phyloP scores from a whole-genome alignment of 1,140 invertebrate species.

The Meloidogyne floridensis region DNA sequence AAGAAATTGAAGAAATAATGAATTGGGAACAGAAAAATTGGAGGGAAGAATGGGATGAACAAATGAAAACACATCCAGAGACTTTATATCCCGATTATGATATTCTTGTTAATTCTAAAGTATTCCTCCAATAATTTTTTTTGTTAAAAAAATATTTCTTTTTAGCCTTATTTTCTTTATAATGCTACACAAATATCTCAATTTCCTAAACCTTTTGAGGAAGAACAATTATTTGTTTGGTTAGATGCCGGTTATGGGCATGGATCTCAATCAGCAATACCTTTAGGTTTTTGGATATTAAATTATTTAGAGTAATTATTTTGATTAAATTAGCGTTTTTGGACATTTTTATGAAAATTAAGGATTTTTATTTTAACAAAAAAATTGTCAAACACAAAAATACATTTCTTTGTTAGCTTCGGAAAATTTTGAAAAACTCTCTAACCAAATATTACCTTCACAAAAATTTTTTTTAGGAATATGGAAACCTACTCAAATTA shows the following conservation, averaged over 20 bases:
- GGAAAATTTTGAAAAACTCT: too few species aligned
- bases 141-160: too few species aligned
- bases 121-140: neutral
- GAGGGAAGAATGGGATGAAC: slow-evolving; percentile 45
- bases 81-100: slow-evolving; percentile 51
- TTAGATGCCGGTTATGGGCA: slow-evolving; percentile 54
- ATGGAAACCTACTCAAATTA: slow-evolving; percentile 49
- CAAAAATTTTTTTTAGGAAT: slow-evolving; percentile 11
- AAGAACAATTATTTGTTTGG: slow-evolving; percentile 49
- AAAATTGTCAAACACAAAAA: too few species aligned
- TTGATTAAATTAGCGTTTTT: too few species aligned
- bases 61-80: slow-evolving; percentile 52
- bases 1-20: slow-evolving; percentile 46
- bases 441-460: too few species aligned
- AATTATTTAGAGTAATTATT: too few species aligned
- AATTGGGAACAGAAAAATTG: slow-evolving; percentile 47
- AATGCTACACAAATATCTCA: slow-evolving; percentile 55
- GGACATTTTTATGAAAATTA: too few species aligned
- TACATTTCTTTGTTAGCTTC: too few species aligned
- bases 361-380: too few species aligned
- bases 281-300: neutral
- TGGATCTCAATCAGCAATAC: slow-evolving; percentile 45
- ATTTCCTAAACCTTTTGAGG: slow-evolving; percentile 38
- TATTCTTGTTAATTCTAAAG: slow-evolving; percentile 54
- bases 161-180: slow-evolving; percentile 52